A percentile compares a stretch with the other conserved stretches of the same genome.
These are phyloP conservation scores for Rhamphomyia laevipes DNA, from an alignment of 2,888 invertebrate species.

Conservation along the genomic window DNA sequence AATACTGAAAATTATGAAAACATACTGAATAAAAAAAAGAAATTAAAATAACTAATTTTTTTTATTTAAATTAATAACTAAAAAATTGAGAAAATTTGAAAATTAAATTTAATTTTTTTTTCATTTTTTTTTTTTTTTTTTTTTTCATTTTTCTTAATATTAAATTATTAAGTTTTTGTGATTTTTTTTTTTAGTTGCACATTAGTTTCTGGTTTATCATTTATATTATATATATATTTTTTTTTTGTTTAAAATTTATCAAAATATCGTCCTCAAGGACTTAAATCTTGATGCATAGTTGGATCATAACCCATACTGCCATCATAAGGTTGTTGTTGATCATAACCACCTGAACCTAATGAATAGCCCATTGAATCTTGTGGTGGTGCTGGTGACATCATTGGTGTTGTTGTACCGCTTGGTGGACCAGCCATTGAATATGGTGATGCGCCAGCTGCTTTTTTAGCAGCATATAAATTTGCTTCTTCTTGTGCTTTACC, in stretches of 20 bases:
- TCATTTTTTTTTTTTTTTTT: no score
- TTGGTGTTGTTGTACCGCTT: conserved; percentile 82
- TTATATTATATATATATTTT: neutral
- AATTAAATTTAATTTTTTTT: no score
- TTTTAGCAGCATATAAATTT: conserved; percentile 96
- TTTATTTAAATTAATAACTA: no score
- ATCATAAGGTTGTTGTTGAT: conserved; percentile 78
- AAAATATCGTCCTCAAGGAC: conserved; percentile 42
- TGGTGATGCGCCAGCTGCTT: conserved; percentile 84
- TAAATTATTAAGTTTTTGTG: no score
- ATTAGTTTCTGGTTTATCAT: neutral
- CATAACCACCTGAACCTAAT: conserved; percentile 84
- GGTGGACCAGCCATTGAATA: conserved; percentile 81
- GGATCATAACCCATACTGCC: conserved; percentile 86
- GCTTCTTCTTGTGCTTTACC: conserved; percentile 99
- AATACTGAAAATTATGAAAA: no score
- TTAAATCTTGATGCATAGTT: conserved; percentile 73
- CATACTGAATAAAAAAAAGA: no score
- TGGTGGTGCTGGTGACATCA: conserved; percentile 89
- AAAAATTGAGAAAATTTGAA: no score
- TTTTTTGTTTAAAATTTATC: conserved; percentile 17
- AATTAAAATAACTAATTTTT: no score
- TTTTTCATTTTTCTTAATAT: no score
- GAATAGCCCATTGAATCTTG: conserved; percentile 90
- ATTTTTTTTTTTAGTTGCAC: neutral